A percentile compares a stretch with the other conserved stretches of the same genome.
phyloP scores from a whole-genome alignment of 2,113 vertebrate species.

The Mormyrus lacerda region DNA sequence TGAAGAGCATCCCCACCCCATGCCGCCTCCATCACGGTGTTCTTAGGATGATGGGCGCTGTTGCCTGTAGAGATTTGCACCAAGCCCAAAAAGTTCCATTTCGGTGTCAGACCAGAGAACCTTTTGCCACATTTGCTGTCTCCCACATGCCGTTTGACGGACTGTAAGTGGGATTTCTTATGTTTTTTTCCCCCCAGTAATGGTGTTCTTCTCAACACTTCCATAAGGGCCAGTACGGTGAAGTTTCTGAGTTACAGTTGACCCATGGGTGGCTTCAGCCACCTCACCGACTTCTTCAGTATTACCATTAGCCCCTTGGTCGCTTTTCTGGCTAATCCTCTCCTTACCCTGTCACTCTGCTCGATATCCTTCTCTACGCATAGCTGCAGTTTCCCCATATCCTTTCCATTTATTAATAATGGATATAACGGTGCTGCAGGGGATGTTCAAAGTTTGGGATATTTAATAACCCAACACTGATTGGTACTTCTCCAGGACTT shows the following conservation, averaged over 20 bases:
- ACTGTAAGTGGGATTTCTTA: background rate
- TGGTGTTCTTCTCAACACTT: background rate
- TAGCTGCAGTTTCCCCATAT: background rate
- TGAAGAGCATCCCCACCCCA: background rate
- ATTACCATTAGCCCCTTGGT: background rate
- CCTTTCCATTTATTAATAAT: background rate
- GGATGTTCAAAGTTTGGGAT: background rate
- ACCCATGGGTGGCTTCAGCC: background rate
- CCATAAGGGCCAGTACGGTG: background rate
- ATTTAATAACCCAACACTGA: constrained; percentile 1
- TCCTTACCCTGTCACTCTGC: background rate
- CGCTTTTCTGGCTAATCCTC: background rate
- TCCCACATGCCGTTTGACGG: background rate
- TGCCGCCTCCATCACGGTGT: background rate
- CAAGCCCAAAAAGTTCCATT: background rate
- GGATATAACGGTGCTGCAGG: background rate
- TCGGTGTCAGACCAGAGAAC: background rate
- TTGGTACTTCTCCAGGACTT: background rate
- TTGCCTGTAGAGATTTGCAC: background rate
- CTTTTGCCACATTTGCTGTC: background rate
- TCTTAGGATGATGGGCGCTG: background rate
- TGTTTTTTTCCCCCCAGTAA: background rate
- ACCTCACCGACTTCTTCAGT: background rate
- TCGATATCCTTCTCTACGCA: background rate
- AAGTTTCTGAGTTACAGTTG: background rate